Evolutionary conservation across 2,113 vertebrate species (phyloP), one percentile per base, ranked within the genome.

Genomic region (Silurus glanis): DNA sequence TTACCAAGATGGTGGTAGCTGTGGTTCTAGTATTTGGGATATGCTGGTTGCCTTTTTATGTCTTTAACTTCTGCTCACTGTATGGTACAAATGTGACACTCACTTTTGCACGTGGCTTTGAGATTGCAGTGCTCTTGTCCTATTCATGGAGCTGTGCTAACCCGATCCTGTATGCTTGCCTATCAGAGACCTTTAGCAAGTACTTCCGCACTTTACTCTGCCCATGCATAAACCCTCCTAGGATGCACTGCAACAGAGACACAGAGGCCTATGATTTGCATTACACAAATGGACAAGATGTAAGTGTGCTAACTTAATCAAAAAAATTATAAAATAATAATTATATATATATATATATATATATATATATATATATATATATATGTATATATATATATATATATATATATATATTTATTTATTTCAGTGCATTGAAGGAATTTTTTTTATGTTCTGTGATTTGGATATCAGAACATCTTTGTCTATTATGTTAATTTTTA

Each of bases 121-220:
- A 95, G 89, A 88, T 93, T 1, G 91, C 91, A 49, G 94, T 96
- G n/a, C 89, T 95, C 86, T 71, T 96, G 88, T 96, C 95, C 0
- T 96, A 96, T 86, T 93, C 93, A 0, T 95, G 95, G 95, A 96
- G 95, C 91, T 95, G 95, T 0, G 92, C 93, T 6, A 95, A 95
- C 87, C 95, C 95, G 53, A 93, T 95, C 62, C 92, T 96, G 51
- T 95, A 96, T 6, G 92, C 93, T 64, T 94, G 93, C 85, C 86
- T 95, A 81, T 95, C 95, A 0, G 92, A 94, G 61, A 93, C 91
- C 28, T 95, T 95, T 86, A 87, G 94, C 62, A 91, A 87, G 10
- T 89, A 95, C 89, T 95, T 95, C 89, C 86, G 59, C 67, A 47
- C 72, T 5, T 92, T 95, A 17, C 92, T 95, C 75, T 95, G 94